A percentile compares a stretch with the other conserved stretches of the same genome.
Evolutionary conservation across 2,113 vertebrate species (phyloP).

Genomic region (Nematolebias whitei): DNA sequence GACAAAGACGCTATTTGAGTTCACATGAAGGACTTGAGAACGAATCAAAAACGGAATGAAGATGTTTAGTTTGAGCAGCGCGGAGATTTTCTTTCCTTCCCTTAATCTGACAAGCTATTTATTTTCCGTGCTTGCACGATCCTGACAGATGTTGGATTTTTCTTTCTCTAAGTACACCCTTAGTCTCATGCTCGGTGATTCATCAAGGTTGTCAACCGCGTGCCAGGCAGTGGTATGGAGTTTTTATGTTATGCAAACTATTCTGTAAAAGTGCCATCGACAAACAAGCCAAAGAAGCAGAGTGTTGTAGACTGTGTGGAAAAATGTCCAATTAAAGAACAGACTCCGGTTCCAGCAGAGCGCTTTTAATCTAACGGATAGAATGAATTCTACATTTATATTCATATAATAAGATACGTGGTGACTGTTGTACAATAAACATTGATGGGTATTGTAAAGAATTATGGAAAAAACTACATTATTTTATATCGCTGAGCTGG

Average conservation of each 20-base stretch:
- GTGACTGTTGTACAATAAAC: constrained; percentile 35
- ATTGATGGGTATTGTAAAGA: constrained; percentile 14
- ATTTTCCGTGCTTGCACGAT: constrained; percentile 33
- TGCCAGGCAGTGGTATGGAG: constrained; percentile 10
- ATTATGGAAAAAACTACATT: neutral
- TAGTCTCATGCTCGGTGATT: constrained; percentile 19
- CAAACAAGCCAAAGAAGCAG: constrained; percentile 30
- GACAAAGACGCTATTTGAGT: constrained; percentile 89
- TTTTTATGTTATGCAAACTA: constrained; percentile 38
- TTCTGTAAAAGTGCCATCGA: constrained; percentile 17
- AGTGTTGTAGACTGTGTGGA: constrained; percentile 18
- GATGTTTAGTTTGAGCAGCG: constrained; percentile 1
- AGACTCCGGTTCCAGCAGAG: constrained; percentile 25
- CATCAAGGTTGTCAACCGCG: constrained; percentile 18
- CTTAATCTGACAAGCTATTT: constrained; percentile 29
- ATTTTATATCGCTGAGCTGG: constrained; percentile 5
- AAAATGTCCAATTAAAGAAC: constrained; percentile 32
- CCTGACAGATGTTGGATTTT: neutral
- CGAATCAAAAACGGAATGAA: neutral
- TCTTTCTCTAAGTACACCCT: neutral
- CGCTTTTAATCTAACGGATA: constrained; percentile 38
- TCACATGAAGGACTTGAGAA: neutral
- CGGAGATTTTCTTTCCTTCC: constrained; percentile 18
- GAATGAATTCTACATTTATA: constrained; percentile 25
- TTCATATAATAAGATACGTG: constrained; percentile 14